Base-by-base conservation (phyloP, 2,888 invertebrate genomes). In the Hyalella azteca region DNA sequence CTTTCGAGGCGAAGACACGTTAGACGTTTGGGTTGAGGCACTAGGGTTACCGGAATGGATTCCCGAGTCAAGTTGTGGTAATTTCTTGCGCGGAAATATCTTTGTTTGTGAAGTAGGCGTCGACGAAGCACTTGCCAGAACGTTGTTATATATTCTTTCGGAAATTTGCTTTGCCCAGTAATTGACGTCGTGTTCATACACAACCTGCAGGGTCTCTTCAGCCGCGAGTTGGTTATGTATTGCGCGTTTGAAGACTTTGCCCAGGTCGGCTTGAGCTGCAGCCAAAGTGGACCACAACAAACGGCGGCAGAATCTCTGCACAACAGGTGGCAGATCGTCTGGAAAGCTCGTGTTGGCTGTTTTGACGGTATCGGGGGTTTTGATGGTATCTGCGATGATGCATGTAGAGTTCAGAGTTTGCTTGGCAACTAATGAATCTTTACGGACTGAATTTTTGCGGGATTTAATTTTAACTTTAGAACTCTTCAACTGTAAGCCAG, bases 121-220 rank as follows among this genome's bases (percentile, higher is more conserved):
- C 3, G n/a, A 19, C 5, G 36, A 1, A 15, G 45, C 29, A 19
- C 26, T 32, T 13, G 13, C 13, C 22, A 29, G 36, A 32, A 75
- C 45, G 5, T 59, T 41, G 7, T 41, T 73, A 7, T 77, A 9
- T 19, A 79, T 73, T 75, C 54, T 54, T 19, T 78, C 76, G 5
- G 80, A 80, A 41, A 82, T 79, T 15, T 45, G 26, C 26, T 39
- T 78, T 13, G 81, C 82, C 81, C 82, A 79, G 54, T 75, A 78
- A 59, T 36, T 45, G 41, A 79, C 54, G 39, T 82, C 81, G 41
- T 79, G 81, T 13, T 81, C 81, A 45, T 78, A 82, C 11, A 79
- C 81, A 11, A 79, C 26, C 3, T 78, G 36, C 78, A 41, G 50
- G 22, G 54, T 59, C 2, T 81, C 78, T 29, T 45, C 32, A 2